These are phyloP conservation scores for Cebus imitator DNA, from an alignment of 2,113 vertebrate genomes.

Conservation along the genomic window DNA sequence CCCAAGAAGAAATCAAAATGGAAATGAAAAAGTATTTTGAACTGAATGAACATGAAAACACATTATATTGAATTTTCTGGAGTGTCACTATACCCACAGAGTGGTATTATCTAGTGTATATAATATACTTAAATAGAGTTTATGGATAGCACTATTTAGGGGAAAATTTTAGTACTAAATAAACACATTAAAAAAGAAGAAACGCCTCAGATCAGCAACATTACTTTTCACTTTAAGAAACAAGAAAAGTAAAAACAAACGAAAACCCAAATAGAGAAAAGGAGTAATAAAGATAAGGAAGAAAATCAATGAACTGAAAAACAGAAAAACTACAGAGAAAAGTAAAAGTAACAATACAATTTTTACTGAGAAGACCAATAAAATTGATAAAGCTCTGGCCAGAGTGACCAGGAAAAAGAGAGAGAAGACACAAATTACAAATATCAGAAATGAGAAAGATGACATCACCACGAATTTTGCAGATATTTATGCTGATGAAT, in stretches of 20 bases:
- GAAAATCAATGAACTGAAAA: neutral
- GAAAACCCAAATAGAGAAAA: neutral
- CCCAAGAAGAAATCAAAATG: neutral
- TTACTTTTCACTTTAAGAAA: neutral
- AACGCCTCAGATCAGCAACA: neutral
- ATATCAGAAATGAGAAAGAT: neutral
- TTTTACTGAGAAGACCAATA: neutral
- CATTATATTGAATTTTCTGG: neutral
- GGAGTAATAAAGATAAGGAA: neutral
- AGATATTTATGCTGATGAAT: neutral
- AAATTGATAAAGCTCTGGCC: neutral
- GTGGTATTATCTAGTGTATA: neutral
- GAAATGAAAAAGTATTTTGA: constrained; percentile 6
- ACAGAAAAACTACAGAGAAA: neutral
- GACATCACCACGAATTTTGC: neutral
- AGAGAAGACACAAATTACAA: neutral
- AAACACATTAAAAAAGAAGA: neutral
- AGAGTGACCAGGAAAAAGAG: neutral
- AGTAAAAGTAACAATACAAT: neutral
- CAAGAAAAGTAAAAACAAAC: neutral
- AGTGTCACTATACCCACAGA: neutral
- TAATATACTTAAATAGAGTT: neutral
- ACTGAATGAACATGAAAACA: neutral
- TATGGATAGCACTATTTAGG: neutral
- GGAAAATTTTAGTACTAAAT: neutral